phyloP scores from a whole-genome alignment of 64 coral and sea anemone species.

The Stichodactyla mertensii region DNA sequence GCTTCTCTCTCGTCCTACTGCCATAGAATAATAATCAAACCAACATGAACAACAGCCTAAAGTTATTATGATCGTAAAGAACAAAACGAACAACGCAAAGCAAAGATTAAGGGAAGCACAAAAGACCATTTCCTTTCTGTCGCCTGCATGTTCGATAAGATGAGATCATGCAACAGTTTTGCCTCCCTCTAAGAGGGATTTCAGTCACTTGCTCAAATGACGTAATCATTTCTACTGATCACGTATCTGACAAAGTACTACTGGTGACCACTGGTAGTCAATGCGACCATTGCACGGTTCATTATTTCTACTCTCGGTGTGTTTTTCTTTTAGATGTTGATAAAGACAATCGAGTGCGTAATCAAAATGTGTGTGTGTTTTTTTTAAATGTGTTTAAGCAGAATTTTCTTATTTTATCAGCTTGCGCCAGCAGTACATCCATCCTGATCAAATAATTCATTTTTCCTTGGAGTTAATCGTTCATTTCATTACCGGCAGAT shows the following conservation, averaged over 20 bases:
- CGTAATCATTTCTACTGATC: background rate
- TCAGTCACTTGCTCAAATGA: background rate
- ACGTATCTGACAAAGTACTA: slow-evolving; percentile 10
- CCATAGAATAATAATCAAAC: slow-evolving; percentile 93
- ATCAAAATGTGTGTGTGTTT: no score
- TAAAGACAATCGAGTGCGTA: no score
- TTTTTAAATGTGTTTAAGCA: no score
- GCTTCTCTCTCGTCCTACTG: slow-evolving; percentile 31
- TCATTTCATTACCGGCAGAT: no score
- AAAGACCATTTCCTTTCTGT: slow-evolving; percentile 82
- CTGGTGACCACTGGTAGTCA: slow-evolving; percentile 17
- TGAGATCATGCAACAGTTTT: slow-evolving; percentile 54
- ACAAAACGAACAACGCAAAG: slow-evolving; percentile 87
- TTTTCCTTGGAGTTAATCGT: no score
- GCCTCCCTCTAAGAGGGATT: background rate
- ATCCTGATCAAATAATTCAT: no score
- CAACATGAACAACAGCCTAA: slow-evolving; percentile 85
- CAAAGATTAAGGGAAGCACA: slow-evolving; percentile 92
- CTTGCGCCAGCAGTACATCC: no score
- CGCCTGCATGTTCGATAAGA: slow-evolving; percentile 54
- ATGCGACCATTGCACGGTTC: background rate
- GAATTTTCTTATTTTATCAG: no score
- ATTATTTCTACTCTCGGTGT: no score
- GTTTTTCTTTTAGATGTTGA: no score
- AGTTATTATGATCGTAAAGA: slow-evolving; percentile 89